Evolutionary conservation across 2,797 vertebrate species (phyloP), one percentile per base, ranked within the genome.

Genomic region (Chelonia mydas): DNA sequence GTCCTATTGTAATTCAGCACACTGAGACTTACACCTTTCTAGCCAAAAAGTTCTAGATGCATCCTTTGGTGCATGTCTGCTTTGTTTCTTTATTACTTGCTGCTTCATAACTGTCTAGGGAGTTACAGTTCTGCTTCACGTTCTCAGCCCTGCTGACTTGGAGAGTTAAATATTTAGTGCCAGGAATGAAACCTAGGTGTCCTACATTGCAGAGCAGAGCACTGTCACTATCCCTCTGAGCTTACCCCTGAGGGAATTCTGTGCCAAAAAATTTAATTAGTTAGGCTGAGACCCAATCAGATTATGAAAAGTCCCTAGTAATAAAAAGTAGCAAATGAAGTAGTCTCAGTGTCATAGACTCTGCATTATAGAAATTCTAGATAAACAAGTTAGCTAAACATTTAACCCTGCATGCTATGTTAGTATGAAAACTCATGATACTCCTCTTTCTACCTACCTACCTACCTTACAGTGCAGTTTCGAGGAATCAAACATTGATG

Each of bases 81-180:
- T 95, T 93, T 92, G 77, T 96, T 96, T 94, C 91, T 96, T 93
- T 92, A 82, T 68, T 97, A 85, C 92, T 88, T 65, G 50, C 47
- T 92, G 82, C 81, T 84, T 85, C 90, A 78, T 82, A 85, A 1
- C 77, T 21, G 88, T 88, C 82, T 51, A 53, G 65, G 76, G 92
- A 87, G 47, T 80, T 90, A 86, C 81, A 80, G 95, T 68, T 93
- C 90, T 92, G 83, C 31, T 5, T 84, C 0, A 0, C 2, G 2
- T 81, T 94, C 76, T 37, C 83, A 94, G 90, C 57, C 92, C 81
- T 89, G 51, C 78, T 94, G 90, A 93, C 57, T 77, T 80, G 77
- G 65, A 81, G 81, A 79, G 68, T 45, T 94, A 28, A 37, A 90
- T 93, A 86, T 93, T 85, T 68, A 68, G 59, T 0, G 7, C 82